phyloP scores from a whole-genome alignment of 2,888 invertebrate genomes.

The Nomada hirtipes region DNA sequence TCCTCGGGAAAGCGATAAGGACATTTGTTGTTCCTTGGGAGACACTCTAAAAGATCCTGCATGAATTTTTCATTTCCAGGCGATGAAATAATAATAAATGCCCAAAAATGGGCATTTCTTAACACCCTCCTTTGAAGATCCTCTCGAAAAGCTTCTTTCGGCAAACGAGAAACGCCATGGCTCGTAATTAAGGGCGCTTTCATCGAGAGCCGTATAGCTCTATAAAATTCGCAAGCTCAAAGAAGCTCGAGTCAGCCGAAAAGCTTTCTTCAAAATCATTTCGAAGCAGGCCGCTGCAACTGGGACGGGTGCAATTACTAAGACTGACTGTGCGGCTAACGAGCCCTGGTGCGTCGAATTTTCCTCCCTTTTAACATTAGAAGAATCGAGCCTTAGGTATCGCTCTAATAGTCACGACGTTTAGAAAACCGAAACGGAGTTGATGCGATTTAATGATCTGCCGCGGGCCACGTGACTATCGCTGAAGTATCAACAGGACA shows the following conservation, averaged over 20 bases:
- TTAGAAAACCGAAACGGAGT: background rate
- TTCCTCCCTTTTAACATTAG: background rate
- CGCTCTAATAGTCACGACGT: background rate
- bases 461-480: too few species aligned
- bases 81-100: too few species aligned
- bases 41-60: too few species aligned
- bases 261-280: slow-evolving; percentile 9
- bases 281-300: slow-evolving; percentile 2
- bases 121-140: too few species aligned
- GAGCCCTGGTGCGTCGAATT: background rate
- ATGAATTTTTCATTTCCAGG: too few species aligned
- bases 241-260: background rate
- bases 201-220: background rate
- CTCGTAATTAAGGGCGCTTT: background rate
- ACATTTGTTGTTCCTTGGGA: too few species aligned
- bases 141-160: background rate
- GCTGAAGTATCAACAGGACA: too few species aligned
- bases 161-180: background rate
- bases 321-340: slow-evolving; percentile 15
- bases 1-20: too few species aligned
- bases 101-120: too few species aligned
- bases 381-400: background rate
- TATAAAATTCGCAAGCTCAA: background rate
- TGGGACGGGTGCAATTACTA: slow-evolving; percentile 19
- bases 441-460: too few species aligned